Base-by-base conservation (phyloP, 2,888 invertebrate species). In the Agelastica alni region DNA sequence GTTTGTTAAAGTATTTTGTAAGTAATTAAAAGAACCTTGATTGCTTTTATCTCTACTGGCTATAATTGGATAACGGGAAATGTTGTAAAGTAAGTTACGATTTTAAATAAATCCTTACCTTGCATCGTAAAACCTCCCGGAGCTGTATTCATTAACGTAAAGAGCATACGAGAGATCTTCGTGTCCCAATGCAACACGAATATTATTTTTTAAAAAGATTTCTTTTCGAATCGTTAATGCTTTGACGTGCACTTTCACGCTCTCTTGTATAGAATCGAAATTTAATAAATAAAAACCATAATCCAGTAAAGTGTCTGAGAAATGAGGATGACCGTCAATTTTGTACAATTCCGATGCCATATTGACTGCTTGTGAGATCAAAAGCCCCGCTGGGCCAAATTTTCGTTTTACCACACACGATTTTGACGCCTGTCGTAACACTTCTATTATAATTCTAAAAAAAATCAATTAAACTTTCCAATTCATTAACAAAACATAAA, bases 141-240 rank as follows among this genome's bases (percentile, higher is more conserved):
- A 88, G 68, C 88, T 92, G 77, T 96, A 96, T 77, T 96, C 95
- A 51, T 89, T 86, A 39, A 95, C 94, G 75, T 96, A 96, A 7
- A 91, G 85, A 39, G 94, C 93, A 78, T 96, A 96, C 0, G 95
- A 93, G 36, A 96, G 80, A 79, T 96, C 95, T 78, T 96, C 95
- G 75, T 93, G 90, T 18, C 91, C 91, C 18, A 91, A 84, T 0
- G 95, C 96, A 63, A 96, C 90, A 75, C 90, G 89, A 59, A 96
- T 84, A 77, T 93, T 94, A 73, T 85, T 84, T 69, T 86, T 87
- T 0, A 91, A 91, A 79, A 93, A 94, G 68, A 93, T 86, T 46
- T 80, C 78, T 66, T 85, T 85, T 53, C 92, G 85, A 30, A 90
- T 87, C 34, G 82, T 79, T 57, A 94, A 77, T 0, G 92, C 90